Evolutionary conservation across 2,888 invertebrate species (phyloP).

Genomic region (Zootermopsis nevadensis): DNA sequence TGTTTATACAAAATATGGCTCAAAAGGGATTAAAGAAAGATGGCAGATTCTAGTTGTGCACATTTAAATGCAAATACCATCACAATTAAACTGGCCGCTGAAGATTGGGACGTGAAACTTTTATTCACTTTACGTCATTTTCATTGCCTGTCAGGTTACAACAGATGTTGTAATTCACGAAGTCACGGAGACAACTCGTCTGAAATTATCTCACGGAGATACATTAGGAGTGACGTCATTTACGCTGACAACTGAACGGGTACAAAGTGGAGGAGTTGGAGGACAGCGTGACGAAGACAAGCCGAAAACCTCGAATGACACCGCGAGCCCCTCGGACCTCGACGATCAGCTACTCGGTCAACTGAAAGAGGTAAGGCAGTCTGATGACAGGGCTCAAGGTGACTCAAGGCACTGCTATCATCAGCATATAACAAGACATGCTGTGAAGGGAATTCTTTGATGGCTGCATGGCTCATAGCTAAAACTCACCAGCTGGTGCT

Average conservation of each 20-base stretch:
- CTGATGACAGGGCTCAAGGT: conserved; percentile 58
- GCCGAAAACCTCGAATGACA: background rate
- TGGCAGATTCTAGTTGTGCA: too few species aligned
- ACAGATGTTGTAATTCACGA: conserved; percentile 66
- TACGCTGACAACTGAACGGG: conserved; percentile 65
- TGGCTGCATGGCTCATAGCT: too few species aligned
- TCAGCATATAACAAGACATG: conserved; percentile 68
- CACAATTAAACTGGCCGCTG: background rate
- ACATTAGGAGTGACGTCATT: conserved; percentile 67
- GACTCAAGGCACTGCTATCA: conserved; percentile 62
- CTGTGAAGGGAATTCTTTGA: conserved; percentile 69
- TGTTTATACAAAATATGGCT: too few species aligned
- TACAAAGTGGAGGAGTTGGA: conserved; percentile 13
- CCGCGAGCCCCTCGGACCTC: conserved; percentile 2
- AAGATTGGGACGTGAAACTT: too few species aligned
- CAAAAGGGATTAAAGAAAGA: too few species aligned
- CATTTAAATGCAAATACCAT: background rate
- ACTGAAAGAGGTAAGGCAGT: conserved; percentile 64
- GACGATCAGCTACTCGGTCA: conserved; percentile 61
- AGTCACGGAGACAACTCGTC: conserved; percentile 67
- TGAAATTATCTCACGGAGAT: conserved; percentile 67
- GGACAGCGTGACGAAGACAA: background rate
- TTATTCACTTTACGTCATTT: background rate
- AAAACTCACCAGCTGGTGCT: too few species aligned
- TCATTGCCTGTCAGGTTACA: conserved; percentile 34